Percentiles rank a stretch among this genome's conserved stretches.
Evolutionary conservation across 2,113 vertebrate species (phyloP).

Genomic region (Myrmophylax atrothorax): DNA sequence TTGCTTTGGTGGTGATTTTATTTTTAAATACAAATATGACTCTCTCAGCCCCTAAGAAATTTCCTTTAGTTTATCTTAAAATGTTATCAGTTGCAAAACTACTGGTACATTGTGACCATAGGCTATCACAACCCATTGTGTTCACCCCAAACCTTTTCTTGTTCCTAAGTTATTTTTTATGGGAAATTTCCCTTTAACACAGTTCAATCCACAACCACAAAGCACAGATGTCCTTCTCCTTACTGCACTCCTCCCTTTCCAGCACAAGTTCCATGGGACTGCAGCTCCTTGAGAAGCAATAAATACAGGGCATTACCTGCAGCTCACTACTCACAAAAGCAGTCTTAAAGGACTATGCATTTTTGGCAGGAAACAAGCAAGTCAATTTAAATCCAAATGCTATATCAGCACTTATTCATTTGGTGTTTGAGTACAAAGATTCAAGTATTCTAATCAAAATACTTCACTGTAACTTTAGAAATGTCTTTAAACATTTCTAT

Average conservation of each 20-base stretch:
- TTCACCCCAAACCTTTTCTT: neutral
- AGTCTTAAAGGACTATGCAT: neutral
- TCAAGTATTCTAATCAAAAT: neutral
- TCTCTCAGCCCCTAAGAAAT: neutral
- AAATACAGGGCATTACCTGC: neutral
- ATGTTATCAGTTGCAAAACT: slow-evolving; percentile 2
- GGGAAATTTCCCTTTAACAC: slow-evolving; percentile 10
- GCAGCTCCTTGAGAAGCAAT: neutral
- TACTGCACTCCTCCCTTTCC: neutral
- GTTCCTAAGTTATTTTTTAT: neutral
- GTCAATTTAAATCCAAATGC: neutral
- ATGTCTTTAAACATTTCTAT: neutral
- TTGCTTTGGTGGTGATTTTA: neutral
- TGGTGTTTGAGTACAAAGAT: neutral
- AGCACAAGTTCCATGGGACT: neutral
- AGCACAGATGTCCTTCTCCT: neutral
- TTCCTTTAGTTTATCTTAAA: slow-evolving; percentile 20
- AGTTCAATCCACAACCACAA: neutral
- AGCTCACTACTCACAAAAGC: neutral
- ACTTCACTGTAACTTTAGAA: neutral
- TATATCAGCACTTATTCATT: neutral
- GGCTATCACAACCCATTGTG: neutral
- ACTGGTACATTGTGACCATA: neutral
- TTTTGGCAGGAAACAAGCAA: neutral
- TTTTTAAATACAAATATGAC: neutral